phyloP scores from a whole-genome alignment of 2,888 invertebrate genomes.

The Deroplatys truncata region DNA sequence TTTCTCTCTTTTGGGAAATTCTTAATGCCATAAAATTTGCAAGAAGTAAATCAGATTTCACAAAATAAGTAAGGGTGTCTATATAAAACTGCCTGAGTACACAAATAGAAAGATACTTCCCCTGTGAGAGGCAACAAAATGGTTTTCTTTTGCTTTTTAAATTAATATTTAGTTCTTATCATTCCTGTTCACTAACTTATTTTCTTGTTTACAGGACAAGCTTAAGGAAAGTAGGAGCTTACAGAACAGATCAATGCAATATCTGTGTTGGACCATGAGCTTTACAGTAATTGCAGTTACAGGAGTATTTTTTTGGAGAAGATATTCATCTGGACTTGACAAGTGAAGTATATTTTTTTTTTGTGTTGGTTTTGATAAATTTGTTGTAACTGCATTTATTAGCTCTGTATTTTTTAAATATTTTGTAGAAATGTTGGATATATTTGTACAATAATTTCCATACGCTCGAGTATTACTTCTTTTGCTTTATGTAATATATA shows the following conservation, averaged over 20 bases:
- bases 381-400: neutral
- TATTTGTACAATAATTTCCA: no score
- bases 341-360: neutral
- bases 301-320: neutral
- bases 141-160: no score
- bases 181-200: neutral
- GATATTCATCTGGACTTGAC: neutral
- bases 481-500: no score
- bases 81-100: no score
- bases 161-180: no score
- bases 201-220: neutral
- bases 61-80: no score
- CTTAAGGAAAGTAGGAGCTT: neutral
- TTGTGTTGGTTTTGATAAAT: neutral
- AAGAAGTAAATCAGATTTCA: no score
- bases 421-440: neutral
- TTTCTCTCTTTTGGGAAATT: no score
- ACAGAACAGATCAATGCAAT: neutral
- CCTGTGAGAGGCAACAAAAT: no score
- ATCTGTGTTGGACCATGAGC: neutral
- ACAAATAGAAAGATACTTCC: no score
- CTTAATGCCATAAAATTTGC: no score
- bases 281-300: neutral
- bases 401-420: neutral
- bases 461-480: no score